Evolutionary conservation across 2,888 invertebrate genomes (phyloP), one percentile per base, ranked within the genome.

Genomic region (Pristionchus arcanus): DNA sequence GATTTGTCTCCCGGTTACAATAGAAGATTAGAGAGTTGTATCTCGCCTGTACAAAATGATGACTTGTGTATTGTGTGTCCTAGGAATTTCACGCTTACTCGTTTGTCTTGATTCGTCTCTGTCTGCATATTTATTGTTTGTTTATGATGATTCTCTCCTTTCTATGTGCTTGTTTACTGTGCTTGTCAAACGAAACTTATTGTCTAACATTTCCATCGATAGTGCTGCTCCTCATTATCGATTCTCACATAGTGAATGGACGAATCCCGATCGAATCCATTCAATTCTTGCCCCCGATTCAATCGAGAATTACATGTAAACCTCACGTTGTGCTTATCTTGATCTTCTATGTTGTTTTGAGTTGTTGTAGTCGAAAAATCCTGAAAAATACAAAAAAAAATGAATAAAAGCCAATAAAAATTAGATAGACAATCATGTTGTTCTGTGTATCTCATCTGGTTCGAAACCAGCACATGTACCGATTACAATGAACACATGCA

Each of bases 341-440:
- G 28, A 66, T 66, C 66, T 25, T 0, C n/a, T n/a, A 66, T 25
- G 25, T 66, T 66, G 13, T 13, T 66, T 28, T 66, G 28, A n/a
- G 66, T 28, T 66, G 66, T 66, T 21, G 25, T 66, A 66, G 13
- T 66, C 28, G 59, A 25, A 59, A 66, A 66, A 28, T 66, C 13
- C 28, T 15, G 28, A 66, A 74, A 74, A 74, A 74, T 34, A 15
- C 21, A 77, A 77, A 77, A 77, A 77, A 77, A 77, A 42, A 31
- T 34, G 3, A 34, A 37, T 34, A 21, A 77, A 77, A 77, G 49
- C 42, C n/a, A 77, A 77, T 77, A 77, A 77, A 77, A 77, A 77
- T 77, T 77, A 77, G 37, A n/a, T 77, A 77, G 42, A 2, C 77
- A 4, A 42, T n/a, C 77, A 4, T 77, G 77, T 37, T 74, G 74